Percentiles rank a stretch among this genome's conserved stretches.
Evolutionary conservation across 2,888 invertebrate species (phyloP).

Genomic region (Hemicrepidius hirtus): DNA sequence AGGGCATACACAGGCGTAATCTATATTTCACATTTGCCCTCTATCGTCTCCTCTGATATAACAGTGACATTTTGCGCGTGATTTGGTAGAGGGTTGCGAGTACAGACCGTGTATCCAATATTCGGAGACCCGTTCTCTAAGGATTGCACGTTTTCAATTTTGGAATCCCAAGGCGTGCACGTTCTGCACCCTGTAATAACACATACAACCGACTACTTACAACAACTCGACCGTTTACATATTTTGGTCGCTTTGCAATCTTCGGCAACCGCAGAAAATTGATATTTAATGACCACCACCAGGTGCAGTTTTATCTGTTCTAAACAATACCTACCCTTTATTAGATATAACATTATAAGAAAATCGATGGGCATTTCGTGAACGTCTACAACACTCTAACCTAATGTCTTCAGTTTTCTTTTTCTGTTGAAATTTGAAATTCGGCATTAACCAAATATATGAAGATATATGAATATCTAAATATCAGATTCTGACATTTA

Average conservation of each 20-base stretch:
- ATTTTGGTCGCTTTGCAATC: constrained; percentile 31
- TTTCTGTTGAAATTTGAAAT: too few relatives aligned
- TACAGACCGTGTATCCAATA: constrained; percentile 50
- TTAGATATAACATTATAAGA: constrained; percentile 6
- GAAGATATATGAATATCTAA: too few relatives aligned
- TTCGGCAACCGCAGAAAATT: constrained; percentile 26
- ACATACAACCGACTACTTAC: constrained; percentile 43
- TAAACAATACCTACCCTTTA: neutral
- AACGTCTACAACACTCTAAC: neutral
- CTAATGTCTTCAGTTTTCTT: too few relatives aligned
- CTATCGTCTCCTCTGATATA: constrained; percentile 39
- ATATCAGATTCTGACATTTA: too few relatives aligned
- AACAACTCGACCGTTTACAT: constrained; percentile 38
- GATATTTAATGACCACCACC: constrained; percentile 29
- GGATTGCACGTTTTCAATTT: constrained; percentile 54
- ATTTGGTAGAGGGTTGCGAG: constrained; percentile 43
- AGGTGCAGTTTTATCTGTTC: constrained; percentile 24
- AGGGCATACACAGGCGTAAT: constrained; percentile 36
- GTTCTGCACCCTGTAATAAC: constrained; percentile 49
- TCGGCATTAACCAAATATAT: neutral
- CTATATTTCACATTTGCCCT: constrained; percentile 44
- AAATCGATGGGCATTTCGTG: constrained; percentile 4
- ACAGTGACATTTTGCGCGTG: constrained; percentile 50
- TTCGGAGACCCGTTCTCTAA: constrained; percentile 48
- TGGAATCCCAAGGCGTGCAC: constrained; percentile 46